phyloP scores from a whole-genome alignment of 2,113 vertebrate genomes.

The Alces alces region DNA sequence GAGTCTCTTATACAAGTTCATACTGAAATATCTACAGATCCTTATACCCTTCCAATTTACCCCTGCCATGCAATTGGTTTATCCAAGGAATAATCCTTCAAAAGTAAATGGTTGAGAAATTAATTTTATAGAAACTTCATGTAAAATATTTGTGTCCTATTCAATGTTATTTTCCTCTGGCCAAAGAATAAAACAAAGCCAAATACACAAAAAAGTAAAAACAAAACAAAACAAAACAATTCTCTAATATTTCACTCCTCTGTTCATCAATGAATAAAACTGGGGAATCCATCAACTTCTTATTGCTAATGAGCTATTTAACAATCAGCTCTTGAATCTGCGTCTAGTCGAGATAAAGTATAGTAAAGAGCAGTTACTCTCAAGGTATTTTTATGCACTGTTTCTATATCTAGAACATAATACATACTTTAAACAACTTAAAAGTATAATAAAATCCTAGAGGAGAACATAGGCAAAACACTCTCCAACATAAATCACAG shows the following conservation, averaged over 20 bases:
- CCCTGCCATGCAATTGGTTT: not conserved
- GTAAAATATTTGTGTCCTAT: not conserved
- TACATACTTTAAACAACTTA: not conserved
- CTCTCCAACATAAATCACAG: no score
- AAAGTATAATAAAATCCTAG: not conserved
- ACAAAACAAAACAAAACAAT: not conserved
- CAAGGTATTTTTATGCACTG: not conserved
- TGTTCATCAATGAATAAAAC: not conserved
- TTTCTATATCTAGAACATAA: not conserved
- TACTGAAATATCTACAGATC: not conserved
- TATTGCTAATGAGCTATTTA: not conserved
- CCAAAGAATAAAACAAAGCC: not conserved
- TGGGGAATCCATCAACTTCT: not conserved
- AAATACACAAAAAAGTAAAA: not conserved
- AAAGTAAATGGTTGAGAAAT: not conserved
- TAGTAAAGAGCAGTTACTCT: not conserved
- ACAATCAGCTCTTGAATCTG: not conserved
- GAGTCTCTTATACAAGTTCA: not conserved
- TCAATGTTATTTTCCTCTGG: not conserved
- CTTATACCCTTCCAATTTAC: not conserved
- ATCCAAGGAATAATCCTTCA: conserved; percentile 37
- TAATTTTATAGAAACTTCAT: not conserved
- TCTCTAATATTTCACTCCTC: not conserved
- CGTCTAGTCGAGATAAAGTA: not conserved
- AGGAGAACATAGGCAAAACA: no score